Evolutionary conservation across 2,888 invertebrate genomes (phyloP).

Genomic region (Calephelis perditalis): DNA sequence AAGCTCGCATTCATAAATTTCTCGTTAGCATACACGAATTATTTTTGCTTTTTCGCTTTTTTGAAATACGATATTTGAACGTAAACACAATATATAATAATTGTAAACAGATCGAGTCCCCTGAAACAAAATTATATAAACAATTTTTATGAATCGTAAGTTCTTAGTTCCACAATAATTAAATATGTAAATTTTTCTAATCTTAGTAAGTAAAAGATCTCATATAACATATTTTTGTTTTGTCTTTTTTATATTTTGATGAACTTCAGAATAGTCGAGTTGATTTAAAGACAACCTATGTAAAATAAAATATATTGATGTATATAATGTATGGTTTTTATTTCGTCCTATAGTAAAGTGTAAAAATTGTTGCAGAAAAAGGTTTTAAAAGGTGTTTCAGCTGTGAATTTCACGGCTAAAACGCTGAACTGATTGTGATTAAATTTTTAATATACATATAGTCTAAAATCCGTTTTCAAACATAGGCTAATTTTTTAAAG

Average conservation of each 20-base stretch:
- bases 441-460: too few relatives aligned
- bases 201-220: constrained; percentile 78
- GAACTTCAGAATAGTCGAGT: constrained; percentile 75
- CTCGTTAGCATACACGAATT: too few relatives aligned
- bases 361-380: too few relatives aligned
- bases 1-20: too few relatives aligned
- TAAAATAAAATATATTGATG: constrained; percentile 79
- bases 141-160: constrained; percentile 60
- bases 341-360: constrained; percentile 27
- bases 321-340: constrained; percentile 63
- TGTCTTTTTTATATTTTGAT: constrained; percentile 78
- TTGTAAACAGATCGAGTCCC: constrained; percentile 21
- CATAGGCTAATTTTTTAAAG: too few relatives aligned
- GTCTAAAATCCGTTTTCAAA: too few relatives aligned
- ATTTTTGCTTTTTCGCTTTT: too few relatives aligned
- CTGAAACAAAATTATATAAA: constrained; percentile 25
- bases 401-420: too few relatives aligned
- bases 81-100: too few relatives aligned
- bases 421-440: too few relatives aligned
- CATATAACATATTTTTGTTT: constrained; percentile 77
- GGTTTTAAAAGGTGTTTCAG: too few relatives aligned
- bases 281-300: constrained; percentile 78
- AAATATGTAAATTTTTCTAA: constrained; percentile 75
- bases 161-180: constrained; percentile 72
- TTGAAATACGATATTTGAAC: too few relatives aligned